A percentile compares a stretch with the other conserved stretches of the same genome.
These are phyloP conservation scores for Platichthys flesus DNA, from an alignment of 2,113 vertebrate genomes.

Conservation along the genomic window DNA sequence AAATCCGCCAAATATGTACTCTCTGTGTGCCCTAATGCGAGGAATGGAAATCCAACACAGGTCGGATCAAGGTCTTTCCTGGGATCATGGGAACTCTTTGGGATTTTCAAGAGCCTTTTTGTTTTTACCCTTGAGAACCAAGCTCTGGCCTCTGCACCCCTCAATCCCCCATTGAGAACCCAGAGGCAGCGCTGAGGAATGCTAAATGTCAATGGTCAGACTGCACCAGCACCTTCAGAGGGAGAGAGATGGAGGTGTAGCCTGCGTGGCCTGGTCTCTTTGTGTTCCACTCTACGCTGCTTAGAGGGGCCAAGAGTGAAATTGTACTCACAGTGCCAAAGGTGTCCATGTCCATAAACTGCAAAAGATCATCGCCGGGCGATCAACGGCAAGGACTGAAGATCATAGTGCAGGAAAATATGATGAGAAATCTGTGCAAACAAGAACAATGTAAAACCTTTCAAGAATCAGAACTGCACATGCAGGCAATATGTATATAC, in stretches of 20 bases:
- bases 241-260: slow-evolving; percentile 67
- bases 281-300: slow-evolving; percentile 41
- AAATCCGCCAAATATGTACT: slow-evolving; percentile 87
- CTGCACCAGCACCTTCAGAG: slow-evolving; percentile 81
- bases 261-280: slow-evolving; percentile 59
- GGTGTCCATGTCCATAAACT: slow-evolving; percentile 72
- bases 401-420: slow-evolving; percentile 31
- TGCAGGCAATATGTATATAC: not conserved
- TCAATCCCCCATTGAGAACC: slow-evolving; percentile 87
- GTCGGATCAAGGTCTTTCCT: slow-evolving; percentile 87
- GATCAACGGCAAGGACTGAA: slow-evolving; percentile 26
- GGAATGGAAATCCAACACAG: slow-evolving; percentile 88
- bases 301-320: slow-evolving; percentile 55
- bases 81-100: slow-evolving; percentile 92
- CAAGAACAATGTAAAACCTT: not conserved
- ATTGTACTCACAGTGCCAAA: slow-evolving; percentile 74
- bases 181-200: slow-evolving; percentile 82
- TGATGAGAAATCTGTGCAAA: slow-evolving; percentile 21
- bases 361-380: slow-evolving; percentile 47
- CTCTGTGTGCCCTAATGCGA: slow-evolving; percentile 88
- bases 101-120: slow-evolving; percentile 93
- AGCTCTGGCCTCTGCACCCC: slow-evolving; percentile 81
- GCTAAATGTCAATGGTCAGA: slow-evolving; percentile 84
- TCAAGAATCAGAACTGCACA: not conserved
- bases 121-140: slow-evolving; percentile 88